Base-by-base conservation (phyloP, 2,797 vertebrate genomes). In the Siniperca obscura region DNA sequence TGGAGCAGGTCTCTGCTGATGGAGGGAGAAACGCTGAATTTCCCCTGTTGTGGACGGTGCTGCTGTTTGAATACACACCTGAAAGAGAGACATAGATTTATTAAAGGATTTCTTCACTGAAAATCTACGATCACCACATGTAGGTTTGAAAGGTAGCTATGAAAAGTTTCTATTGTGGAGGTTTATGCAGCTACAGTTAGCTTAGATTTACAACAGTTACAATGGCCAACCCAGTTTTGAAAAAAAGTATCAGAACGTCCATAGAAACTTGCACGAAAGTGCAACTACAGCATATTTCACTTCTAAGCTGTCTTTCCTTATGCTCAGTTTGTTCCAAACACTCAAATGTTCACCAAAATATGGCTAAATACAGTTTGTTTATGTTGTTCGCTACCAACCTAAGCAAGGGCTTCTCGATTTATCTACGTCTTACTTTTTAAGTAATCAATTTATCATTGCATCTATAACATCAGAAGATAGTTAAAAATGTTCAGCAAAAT, bases 1-100 rank as follows among this genome's bases (percentile, higher is more conserved):
- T 92, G 73, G 96, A 92, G 80, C 94, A 87, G 57, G 93, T 69
- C 8, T 97, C 96, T 0, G 92, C 95, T 40, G 94, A 61, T 5
- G 95, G 76, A 0, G 95, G 91, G 82, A 97, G 89, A 74, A 96
- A 85, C 57, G 93, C 94, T 0, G 96, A 82, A 30, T 92, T 90
- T 17, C 92, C 85, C 50, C 96, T 93, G 0, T 86, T 96, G 48
- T 94, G 95, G 82, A 90, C 90, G 36, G 76, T 61, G 69, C 91
- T 82, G 83, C 94, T 94, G 82, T 93, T 94, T 22, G 93, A 93
- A 87, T 96, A 97, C 74, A 97, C 88, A 61, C 96, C 97, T 98
- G 93, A 72, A 82, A 94, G 83, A 81, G 7, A 88, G 16, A 60
- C 5, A 53, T 13, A 64, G 11, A 30, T 44, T 14, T 16, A 42